Percentiles rank a stretch among this genome's conserved stretches.
Evolutionary conservation across 2,797 vertebrate species (phyloP).

Genomic region (Myoxocephalus aenaeus): DNA sequence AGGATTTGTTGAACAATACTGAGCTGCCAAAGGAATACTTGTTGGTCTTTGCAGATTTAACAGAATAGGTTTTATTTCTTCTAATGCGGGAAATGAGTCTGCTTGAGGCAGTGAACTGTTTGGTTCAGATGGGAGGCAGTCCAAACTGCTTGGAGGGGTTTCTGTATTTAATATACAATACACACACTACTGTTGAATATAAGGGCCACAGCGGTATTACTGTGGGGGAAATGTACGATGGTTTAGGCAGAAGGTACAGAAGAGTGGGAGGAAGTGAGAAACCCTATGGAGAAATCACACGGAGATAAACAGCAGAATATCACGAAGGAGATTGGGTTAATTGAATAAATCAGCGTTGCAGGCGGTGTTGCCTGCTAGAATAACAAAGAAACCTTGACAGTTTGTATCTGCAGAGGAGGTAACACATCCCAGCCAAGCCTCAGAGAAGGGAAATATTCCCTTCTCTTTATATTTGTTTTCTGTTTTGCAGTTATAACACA

Average conservation of each 20-base stretch:
- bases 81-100: slow-evolving; percentile 9
- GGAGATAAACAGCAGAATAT: slow-evolving; percentile 39
- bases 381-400: slow-evolving; percentile 19
- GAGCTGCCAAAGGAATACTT: slow-evolving; percentile 10
- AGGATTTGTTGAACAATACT: slow-evolving; percentile 18
- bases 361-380: neutral
- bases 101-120: slow-evolving; percentile 11
- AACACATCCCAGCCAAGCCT: slow-evolving; percentile 10
- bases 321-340: slow-evolving; percentile 29
- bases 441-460: neutral
- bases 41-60: slow-evolving; percentile 6
- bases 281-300: slow-evolving; percentile 28
- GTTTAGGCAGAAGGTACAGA: slow-evolving; percentile 23
- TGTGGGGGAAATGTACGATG: slow-evolving; percentile 20
- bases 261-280: slow-evolving; percentile 40
- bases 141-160: slow-evolving; percentile 6
- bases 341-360: slow-evolving; percentile 48
- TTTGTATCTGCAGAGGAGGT: slow-evolving; percentile 17
- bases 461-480: neutral
- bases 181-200: neutral
- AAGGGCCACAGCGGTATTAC: neutral
- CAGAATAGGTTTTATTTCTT: slow-evolving; percentile 3
- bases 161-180: slow-evolving; percentile 25
- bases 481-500: neutral
- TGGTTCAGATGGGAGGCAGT: slow-evolving; percentile 16